Evolutionary conservation across 2,113 vertebrate species (phyloP), one percentile per base, ranked within the genome.

Genomic region (Rhinichthys klamathensis): DNA sequence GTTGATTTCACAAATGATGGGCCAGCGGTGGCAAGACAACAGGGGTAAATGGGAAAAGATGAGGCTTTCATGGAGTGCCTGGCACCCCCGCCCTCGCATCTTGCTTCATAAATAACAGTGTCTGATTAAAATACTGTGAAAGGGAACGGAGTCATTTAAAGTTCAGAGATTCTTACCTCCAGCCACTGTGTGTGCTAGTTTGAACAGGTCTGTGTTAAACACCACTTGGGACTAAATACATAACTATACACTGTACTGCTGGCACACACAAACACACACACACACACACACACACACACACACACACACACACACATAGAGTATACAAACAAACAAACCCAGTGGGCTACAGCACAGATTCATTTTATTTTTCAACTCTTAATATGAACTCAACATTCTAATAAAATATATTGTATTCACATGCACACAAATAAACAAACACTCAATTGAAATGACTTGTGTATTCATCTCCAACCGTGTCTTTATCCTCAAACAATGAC

Each of bases 1-100:
- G 90, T 85, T 93, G 92, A 94, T 96, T 95, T 96, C 93, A 95
- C 91, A 93, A 93, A 94, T 94, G 87, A 95, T 94, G 84, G 69
- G 88, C 54, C 70, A 89, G 65, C 90, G 93, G 89, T 90, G 54
- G 82, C 49, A 60, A 84, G 72, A 82, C 91, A 21, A 87, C 85
- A 91, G 91, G 86, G 87, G 90, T 90, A 90, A 92, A 94, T 93
- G 89, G 86, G 88, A 93, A 95, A 94, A 92, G 77, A 93, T 89
- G 90, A 89, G 84, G 90, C 41, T 67, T 83, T 92, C 90, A 89
- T 74, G 90, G 56, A 86, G 70, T 54, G 58, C 44, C 41, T 27
- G 69, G 70, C 41, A 63, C 25, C 84, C 54, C 89, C 87, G 90
- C 49, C 58, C 30, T 90, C 87, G 88, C 77, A 41, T 89, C 89